phyloP scores from a whole-genome alignment of 2,888 invertebrate species.

The Ferrisia virgata region DNA sequence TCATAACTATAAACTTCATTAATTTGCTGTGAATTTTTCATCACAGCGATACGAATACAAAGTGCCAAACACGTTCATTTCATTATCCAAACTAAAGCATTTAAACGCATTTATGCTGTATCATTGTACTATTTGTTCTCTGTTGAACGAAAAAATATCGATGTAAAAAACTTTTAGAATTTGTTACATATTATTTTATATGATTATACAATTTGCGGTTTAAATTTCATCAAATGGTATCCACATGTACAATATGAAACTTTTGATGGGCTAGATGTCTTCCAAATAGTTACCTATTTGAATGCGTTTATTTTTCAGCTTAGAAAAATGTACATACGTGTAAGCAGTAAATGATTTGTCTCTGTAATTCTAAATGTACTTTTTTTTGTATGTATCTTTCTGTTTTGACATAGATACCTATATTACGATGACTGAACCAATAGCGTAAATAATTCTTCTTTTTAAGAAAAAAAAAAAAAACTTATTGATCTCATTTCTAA shows the following conservation, averaged over 20 bases:
- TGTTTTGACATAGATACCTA: neutral
- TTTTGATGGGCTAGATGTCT: neutral
- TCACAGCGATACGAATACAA: neutral
- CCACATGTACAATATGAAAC: neutral
- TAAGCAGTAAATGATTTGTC: neutral
- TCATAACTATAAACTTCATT: too few species aligned
- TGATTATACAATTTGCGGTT: neutral
- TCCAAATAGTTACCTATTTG: slow-evolving; percentile 20
- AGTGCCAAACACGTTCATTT: neutral
- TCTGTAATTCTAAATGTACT: neutral
- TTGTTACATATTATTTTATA: neutral
- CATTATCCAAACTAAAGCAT: slow-evolving; percentile 14
- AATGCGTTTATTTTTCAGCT: neutral
- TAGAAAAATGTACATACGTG: neutral
- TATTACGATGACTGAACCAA: neutral
- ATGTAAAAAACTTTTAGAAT: neutral
- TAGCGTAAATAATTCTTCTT: neutral
- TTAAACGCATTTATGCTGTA: slow-evolving; percentile 19
- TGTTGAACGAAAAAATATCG: neutral
- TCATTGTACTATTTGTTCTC: neutral
- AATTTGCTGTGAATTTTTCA: too few species aligned
- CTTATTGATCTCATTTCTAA: neutral
- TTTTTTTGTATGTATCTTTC: neutral
- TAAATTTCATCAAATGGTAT: neutral
- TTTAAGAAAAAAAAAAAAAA: neutral